Base-by-base conservation (phyloP, 2,888 invertebrate genomes). In the Druceiella hillmani region DNA sequence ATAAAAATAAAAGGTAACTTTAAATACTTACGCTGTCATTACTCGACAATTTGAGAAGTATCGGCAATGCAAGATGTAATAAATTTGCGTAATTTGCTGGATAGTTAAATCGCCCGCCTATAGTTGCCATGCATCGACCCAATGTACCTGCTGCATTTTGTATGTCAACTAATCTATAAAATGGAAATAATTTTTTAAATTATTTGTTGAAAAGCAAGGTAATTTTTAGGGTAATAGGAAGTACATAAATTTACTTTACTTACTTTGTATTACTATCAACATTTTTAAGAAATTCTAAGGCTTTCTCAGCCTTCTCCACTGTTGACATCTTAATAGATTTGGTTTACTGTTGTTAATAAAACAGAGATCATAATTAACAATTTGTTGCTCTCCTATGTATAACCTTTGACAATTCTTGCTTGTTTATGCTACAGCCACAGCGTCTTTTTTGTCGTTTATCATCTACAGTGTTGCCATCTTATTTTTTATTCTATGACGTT, bases 281-380 rank as follows among this genome's bases (percentile, higher is more conserved):
- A 34, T 58, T 58, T 59, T 65, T 68, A 14, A 72, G 52, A 46
- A 59, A 66, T 52, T 70, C 68, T 28, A 71, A 56, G 17, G 69
- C 64, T 52, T 70, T 71, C 48, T 71, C 68, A 33, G 71, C 70
- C 52, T 70, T 71, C 40, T 72, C 71, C 30, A 70, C 50, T 17
- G 70, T 61, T 48, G 68, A 70, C 72, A 72, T 72, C n/a, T n/a
- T n/a, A n/a, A n/a, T n/a, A n/a, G n/a, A n/a, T n/a, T n/a, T n/a
- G n/a, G n/a, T n/a, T n/a, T n/a, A n/a, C n/a, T n/a, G n/a, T n/a
- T n/a, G n/a, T n/a, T n/a, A n/a, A n/a, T n/a, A n/a, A n/a, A n/a
- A n/a, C n/a, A n/a, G n/a, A n/a, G n/a, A n/a, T n/a, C n/a, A n/a
- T n/a, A n/a, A n/a, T n/a, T n/a, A n/a, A n/a, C n/a, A n/a, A n/a